Base-by-base conservation (phyloP, 2,113 vertebrate genomes). In the Ammodramus savannarum region DNA sequence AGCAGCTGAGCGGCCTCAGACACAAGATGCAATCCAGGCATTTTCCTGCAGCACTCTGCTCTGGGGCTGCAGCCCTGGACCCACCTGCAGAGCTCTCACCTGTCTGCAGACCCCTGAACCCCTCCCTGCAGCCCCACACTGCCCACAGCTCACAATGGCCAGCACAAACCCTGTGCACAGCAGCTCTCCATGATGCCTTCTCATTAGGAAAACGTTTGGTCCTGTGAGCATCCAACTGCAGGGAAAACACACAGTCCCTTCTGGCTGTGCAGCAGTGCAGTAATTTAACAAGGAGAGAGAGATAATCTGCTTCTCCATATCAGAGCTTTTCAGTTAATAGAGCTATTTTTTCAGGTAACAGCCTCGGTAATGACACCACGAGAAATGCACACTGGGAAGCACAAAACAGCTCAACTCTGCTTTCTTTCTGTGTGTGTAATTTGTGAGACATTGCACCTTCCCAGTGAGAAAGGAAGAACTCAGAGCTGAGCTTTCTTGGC, bases 321-420 rank as follows among this genome's bases (percentile, higher is more conserved):
- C 87, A 87, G 83, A 89, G 84, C 66, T 91, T 54, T 87, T 57
- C 73, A 72, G 78, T 93, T 95, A 94, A 92, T 92, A 72, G 93
- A 85, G 73, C 80, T 82, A 38, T 86, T 96, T 94, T 67, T 93
- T 85, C 73, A 92, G 76, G 20, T 89, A 92, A 90, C 76, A 78
- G 77, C 49, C 55, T 75, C 2, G 1, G 74, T 87, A 93, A 95
- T 58, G 61, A 61, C 61, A 82, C 57, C 36, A 68, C 13, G 23
- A 68, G 68, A 92, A 93, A 80, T 59, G 73, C 59, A 87, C 73
- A 49, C 27, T 48, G 54, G 41, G 73, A 91, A 96, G 91, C 77
- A 85, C 61, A 73, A 75, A 96, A 18, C 44, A 89, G 69, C 61
- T 75, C 31, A 84, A 46, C 17, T 74, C 51, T 20, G 3, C 36